phyloP scores from a whole-genome alignment of 2,113 vertebrate species.

The Percina caprodes region DNA sequence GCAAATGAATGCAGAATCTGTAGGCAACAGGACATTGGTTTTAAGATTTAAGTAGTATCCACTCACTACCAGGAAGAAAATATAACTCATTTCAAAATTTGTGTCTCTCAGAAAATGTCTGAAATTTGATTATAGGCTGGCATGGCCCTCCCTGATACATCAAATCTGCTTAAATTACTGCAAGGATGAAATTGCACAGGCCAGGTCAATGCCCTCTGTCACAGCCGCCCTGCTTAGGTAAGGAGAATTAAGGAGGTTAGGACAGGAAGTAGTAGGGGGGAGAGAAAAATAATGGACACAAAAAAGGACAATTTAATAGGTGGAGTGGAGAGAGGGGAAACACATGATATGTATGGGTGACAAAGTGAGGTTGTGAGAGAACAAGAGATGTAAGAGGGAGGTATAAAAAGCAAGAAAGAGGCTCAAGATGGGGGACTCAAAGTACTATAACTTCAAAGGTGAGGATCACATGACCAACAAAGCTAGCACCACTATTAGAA shows the following conservation, averaged over 20 bases:
- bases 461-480: background rate
- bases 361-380: background rate
- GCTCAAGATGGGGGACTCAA: background rate
- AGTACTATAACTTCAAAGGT: background rate
- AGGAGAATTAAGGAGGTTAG: conserved; percentile 35
- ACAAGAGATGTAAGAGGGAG: background rate
- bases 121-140: conserved; percentile 50
- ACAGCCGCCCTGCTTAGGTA: conserved; percentile 30
- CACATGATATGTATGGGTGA: background rate
- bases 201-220: conserved; percentile 36
- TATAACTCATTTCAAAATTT: conserved; percentile 39
- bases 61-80: conserved; percentile 29
- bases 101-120: conserved; percentile 44
- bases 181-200: conserved; percentile 60
- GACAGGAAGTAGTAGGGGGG: conserved; percentile 30
- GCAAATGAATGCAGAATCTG: too few species aligned
- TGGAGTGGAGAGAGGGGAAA: background rate
- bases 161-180: conserved; percentile 64
- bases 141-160: conserved; percentile 48
- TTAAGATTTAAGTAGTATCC: conserved; percentile 1
- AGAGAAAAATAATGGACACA: background rate
- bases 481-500: background rate
- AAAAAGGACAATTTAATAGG: background rate
- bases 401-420: background rate
- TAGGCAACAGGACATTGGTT: background rate